A percentile compares a stretch with the other conserved stretches of the same genome.
phyloP scores from a whole-genome alignment of 53 echinoderm and acorn worm genomes.

The Holothuria leucospilota region DNA sequence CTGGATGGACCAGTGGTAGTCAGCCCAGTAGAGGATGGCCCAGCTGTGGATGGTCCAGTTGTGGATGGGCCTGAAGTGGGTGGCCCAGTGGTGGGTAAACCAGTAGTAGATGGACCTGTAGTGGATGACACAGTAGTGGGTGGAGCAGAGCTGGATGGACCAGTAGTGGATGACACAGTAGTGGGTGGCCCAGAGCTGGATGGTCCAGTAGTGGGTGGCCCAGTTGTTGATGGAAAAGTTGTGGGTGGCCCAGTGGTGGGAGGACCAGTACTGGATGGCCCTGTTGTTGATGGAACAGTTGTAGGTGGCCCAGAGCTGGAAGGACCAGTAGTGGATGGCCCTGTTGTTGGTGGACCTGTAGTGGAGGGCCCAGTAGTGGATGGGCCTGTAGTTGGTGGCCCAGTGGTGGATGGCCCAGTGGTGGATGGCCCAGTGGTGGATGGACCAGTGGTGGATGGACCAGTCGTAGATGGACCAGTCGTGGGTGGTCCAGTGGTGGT shows the following conservation, averaged over 20 bases:
- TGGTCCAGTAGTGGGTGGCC: not conserved
- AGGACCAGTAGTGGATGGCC: no score
- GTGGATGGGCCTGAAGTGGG: no score
- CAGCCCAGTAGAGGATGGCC: not conserved
- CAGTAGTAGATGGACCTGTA: not conserved
- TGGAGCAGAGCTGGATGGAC: slow-evolving; percentile 6
- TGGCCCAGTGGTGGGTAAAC: no score
- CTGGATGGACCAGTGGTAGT: slow-evolving; percentile 31
- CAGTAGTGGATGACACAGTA: not conserved
- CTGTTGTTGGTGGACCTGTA: no score
- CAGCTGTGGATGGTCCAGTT: no score
- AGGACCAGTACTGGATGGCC: no score
- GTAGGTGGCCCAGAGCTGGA: no score
- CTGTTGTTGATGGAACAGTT: not conserved
- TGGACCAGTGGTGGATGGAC: not conserved
- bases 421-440: not conserved
- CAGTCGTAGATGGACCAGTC: not conserved
- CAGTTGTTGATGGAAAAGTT: not conserved
- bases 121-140: not conserved
- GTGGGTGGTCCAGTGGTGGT: not conserved
- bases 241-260: not conserved
- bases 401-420: not conserved
- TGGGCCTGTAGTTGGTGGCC: not conserved
- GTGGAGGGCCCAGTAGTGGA: not conserved
- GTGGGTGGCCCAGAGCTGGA: no score